A percentile compares a stretch with the other conserved stretches of the same genome.
Evolutionary conservation across 1,140 invertebrate species (phyloP).

Genomic region (Wasmannia auropunctata): DNA sequence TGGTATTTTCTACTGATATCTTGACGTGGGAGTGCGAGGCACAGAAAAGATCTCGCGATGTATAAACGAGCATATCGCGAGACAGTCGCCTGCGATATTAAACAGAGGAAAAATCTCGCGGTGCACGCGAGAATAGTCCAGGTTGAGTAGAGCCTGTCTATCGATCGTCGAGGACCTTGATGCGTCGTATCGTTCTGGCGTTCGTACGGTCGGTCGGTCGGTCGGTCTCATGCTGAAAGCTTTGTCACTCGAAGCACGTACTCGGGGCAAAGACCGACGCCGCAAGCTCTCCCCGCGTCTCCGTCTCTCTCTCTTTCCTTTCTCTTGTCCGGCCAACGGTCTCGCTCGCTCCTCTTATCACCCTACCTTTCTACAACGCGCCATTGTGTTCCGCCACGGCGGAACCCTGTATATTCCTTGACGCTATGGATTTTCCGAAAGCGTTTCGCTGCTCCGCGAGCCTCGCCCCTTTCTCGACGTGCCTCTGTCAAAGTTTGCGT

Average conservation of each 20-base stretch:
- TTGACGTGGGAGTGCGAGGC: background rate
- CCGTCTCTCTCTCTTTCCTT: slow-evolving; percentile 48
- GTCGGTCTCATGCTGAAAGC: slow-evolving; percentile 80
- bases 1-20: background rate
- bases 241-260: slow-evolving; percentile 85
- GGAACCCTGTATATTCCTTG: slow-evolving; percentile 79
- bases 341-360: slow-evolving; percentile 70
- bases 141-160: slow-evolving; percentile 75
- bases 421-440: slow-evolving; percentile 83
- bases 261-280: slow-evolving; percentile 85
- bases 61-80: background rate
- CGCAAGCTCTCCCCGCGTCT: slow-evolving; percentile 81
- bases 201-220: slow-evolving; percentile 80
- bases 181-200: slow-evolving; percentile 80
- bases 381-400: slow-evolving; percentile 79
- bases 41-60: background rate
- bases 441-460: slow-evolving; percentile 77
- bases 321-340: slow-evolving; percentile 38
- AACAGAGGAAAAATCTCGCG: background rate
- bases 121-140: slow-evolving; percentile 37
- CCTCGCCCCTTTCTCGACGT: slow-evolving; percentile 59
- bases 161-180: slow-evolving; percentile 84
- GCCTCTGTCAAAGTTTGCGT: slow-evolving; percentile 42
- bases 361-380: slow-evolving; percentile 77
- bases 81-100: slow-evolving; percentile 8